Evolutionary conservation across 1,140 invertebrate species (phyloP), one percentile per base, ranked within the genome.

Genomic region (Drosophila pachea): DNA sequence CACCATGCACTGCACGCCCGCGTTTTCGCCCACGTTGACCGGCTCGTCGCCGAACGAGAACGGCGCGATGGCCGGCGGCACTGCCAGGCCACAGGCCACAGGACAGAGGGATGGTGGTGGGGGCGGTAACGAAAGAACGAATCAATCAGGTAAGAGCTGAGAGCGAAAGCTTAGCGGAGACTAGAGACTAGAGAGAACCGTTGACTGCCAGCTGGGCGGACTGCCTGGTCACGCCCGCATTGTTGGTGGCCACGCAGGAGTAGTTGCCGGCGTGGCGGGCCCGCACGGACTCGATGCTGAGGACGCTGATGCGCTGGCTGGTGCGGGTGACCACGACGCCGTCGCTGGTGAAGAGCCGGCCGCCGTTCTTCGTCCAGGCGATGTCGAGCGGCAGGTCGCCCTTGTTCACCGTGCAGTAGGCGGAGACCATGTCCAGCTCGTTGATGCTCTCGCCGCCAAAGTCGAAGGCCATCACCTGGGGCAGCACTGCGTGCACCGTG

Each of bases 351-450:
- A 74, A 84, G 48, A 89, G 76, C 22, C 86, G 77, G 32, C 83
- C 79, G 29, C 86, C 83, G 36, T 91, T 88, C 50, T 90, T 90
- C 29, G 87, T 88, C 95, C 95, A 97, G 42, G 91, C 90, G 69
- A 97, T 95, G 53, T 93, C 93, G 55, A 97, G 91, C 0, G 96
- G 95, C 60, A 93, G 91, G 87, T 97, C 95, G 35, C 96, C 95
- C 89, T 96, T 96, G 72, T 93, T 93, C 8, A 97, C 93, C 12
- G 94, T 93, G 90, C 97, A 98, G 16, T 93, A 92, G 42, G 95
- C 91, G 4, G 92, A 94, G 31, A 92, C 92, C 87, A 91, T 92
- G 68, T 95, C 93, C 45, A 93, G 92, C 42, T 93, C 93, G 78
- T 95, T 94, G 38, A 94, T 92, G 45, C 92, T 90, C 69, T 94